A percentile compares a stretch with the other conserved stretches of the same genome.
phyloP scores from a whole-genome alignment of 2,888 invertebrate species.

The Callosobruchus maculatus region DNA sequence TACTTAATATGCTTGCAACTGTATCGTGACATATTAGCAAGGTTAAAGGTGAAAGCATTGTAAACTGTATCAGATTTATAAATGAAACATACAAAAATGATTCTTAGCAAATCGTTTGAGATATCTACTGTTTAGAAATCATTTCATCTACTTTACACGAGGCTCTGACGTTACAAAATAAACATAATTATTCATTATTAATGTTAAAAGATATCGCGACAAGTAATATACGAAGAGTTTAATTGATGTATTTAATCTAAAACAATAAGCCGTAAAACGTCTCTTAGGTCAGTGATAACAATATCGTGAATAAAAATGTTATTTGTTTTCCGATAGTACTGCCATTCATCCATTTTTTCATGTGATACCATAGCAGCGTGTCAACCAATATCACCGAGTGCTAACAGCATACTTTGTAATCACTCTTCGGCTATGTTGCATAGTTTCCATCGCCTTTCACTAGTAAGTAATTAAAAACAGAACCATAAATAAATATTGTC shows the following conservation, averaged over 20 bases:
- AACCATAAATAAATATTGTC: too few species aligned
- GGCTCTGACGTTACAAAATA: not conserved
- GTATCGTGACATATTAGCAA: too few species aligned
- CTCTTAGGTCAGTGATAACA: not conserved
- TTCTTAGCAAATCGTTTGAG: too few species aligned
- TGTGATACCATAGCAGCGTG: not conserved
- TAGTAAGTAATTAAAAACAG: too few species aligned
- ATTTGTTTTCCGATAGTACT: not conserved
- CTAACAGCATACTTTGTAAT: not conserved
- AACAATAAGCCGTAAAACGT: not conserved
- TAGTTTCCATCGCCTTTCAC: too few species aligned
- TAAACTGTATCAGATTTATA: too few species aligned
- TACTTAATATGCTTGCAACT: too few species aligned
- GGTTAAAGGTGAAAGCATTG: too few species aligned
- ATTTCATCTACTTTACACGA: not conserved
- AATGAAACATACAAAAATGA: too few species aligned
- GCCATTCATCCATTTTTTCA: not conserved
- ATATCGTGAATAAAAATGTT: not conserved
- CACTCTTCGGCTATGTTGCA: too few species aligned
- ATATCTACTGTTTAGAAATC: not conserved
- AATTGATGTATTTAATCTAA: not conserved
- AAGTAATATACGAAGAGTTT: not conserved
- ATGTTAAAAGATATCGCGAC: not conserved
- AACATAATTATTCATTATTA: not conserved
- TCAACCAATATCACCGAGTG: too few species aligned